Evolutionary conservation across 2,888 invertebrate species (phyloP).

Genomic region (Thereva unica): DNA sequence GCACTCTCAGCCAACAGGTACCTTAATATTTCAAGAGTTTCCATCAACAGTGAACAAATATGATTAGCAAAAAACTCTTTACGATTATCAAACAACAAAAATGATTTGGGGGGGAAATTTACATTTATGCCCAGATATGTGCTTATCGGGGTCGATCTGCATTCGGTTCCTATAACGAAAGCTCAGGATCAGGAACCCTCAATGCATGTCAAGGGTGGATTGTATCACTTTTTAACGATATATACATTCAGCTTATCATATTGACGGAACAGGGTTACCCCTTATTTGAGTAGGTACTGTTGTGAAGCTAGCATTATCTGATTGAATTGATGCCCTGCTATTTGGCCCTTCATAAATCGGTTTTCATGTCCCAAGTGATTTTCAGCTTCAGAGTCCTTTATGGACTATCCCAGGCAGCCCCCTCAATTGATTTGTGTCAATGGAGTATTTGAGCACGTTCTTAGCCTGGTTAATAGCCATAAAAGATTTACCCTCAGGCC

Average conservation of each 20-base stretch:
- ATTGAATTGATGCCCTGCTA: constrained; percentile 22
- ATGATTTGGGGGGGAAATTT: constrained; percentile 26
- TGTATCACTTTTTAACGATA: no score
- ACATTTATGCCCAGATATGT: constrained; percentile 27
- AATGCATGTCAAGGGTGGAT: no score
- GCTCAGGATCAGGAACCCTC: no score
- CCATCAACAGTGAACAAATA: constrained; percentile 13
- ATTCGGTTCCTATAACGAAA: constrained; percentile 6
- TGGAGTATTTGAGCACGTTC: constrained; percentile 20
- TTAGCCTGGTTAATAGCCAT: constrained; percentile 21
- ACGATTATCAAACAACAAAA: constrained; percentile 30
- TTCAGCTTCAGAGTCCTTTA: constrained; percentile 7
- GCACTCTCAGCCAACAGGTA: no score
- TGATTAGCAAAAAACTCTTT: constrained; percentile 31
- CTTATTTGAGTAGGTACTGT: constrained; percentile 19
- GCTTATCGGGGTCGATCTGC: constrained; percentile 31
- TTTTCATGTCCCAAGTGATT: constrained; percentile 17
- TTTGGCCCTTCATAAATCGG: constrained; percentile 23
- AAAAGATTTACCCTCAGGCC: constrained; percentile 19
- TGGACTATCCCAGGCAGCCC: constrained; percentile 3
- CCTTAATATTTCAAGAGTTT: background rate
- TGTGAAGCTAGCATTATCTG: constrained; percentile 25
- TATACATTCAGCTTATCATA: no score
- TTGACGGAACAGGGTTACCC: background rate
- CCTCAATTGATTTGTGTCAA: constrained; percentile 22